Percentiles rank a stretch among this genome's conserved stretches.
phyloP scores from a whole-genome alignment of 2,888 invertebrate species.

The Aricia artaxerxes region DNA sequence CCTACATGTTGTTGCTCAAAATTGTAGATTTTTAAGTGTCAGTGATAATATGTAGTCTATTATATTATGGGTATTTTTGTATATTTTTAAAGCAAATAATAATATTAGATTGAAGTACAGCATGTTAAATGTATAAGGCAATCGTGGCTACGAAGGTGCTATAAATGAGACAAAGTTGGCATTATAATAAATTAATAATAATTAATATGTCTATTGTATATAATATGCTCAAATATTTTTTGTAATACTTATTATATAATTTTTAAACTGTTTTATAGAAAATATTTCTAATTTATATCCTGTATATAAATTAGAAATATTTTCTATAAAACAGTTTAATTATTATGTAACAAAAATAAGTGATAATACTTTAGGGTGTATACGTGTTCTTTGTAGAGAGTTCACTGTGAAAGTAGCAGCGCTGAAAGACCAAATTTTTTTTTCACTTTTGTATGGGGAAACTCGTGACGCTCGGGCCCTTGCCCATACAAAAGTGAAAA shows the following conservation, averaged over 20 bases:
- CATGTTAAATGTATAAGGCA: neutral
- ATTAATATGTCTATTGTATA: neutral
- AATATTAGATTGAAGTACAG: neutral
- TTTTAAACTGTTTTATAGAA: neutral
- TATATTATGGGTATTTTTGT: neutral
- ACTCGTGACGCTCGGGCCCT: no score
- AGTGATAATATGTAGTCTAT: neutral
- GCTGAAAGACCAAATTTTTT: no score
- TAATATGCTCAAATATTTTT: neutral
- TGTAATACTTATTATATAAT: neutral
- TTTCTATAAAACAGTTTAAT: no score
- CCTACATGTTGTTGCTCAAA: constrained; percentile 24
- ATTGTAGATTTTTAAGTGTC: neutral
- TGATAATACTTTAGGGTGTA: no score
- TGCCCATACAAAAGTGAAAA: no score
- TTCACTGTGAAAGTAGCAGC: no score
- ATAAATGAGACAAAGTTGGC: neutral
- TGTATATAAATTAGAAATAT: no score
- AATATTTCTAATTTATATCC: neutral
- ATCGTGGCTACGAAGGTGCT: neutral
- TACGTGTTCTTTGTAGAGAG: no score
- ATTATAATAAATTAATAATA: neutral
- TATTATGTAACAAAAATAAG: no score
- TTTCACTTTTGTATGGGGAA: no score
- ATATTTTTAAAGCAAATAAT: neutral